Base-by-base conservation (phyloP, 2,797 vertebrate species). In the Ptychadena robeensis region DNA sequence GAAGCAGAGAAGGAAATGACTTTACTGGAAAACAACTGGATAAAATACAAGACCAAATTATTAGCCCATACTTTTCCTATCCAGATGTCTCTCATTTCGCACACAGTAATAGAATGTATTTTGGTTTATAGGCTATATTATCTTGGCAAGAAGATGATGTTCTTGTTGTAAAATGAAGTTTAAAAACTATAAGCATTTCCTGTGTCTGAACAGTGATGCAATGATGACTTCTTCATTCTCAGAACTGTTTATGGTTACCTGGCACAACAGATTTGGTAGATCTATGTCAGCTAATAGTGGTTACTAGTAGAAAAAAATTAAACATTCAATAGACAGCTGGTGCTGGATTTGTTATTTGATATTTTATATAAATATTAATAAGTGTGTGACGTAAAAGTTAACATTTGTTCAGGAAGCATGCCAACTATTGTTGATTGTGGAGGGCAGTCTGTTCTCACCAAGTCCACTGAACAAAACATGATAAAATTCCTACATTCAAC, bases 31-130 rank as follows among this genome's bases (percentile, higher is more conserved):
- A 72, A 73, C 67, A 78, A 83, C 59, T 82, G 73, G 68, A 71
- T 68, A 65, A 48, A 73, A 82, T 57, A 40, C 57, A 44, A 31
- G 15, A 48, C 34, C 4, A 72, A 63, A 53, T 61, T 34, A 72
- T 53, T 30, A 53, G 25, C 35, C 67, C 34, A 67, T 48, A 72
- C 28, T 48, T 57, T 78, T 71, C 68, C 74, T 53, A 31, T 78
- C 74, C 74, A 78, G 81, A 83, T 83, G 81, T 71, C 38, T 79
- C 74, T 78, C 68, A 83, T 64, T 64, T 64, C 27, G 34, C 66
- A 57, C 68, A 73, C 73, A 78, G 38, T 65, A 83, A 70, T 76
- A 73, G 32, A 72, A 72, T 65, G 59, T 59, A 69, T 78, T 78
- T 48, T 40, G 25, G 34, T 80, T 80, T 80, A 75, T 80, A 35